Percentiles rank a stretch among this genome's conserved stretches.
Conservation (phyloP, 2,888 invertebrate species). For the Dryococelus australis region DNA sequence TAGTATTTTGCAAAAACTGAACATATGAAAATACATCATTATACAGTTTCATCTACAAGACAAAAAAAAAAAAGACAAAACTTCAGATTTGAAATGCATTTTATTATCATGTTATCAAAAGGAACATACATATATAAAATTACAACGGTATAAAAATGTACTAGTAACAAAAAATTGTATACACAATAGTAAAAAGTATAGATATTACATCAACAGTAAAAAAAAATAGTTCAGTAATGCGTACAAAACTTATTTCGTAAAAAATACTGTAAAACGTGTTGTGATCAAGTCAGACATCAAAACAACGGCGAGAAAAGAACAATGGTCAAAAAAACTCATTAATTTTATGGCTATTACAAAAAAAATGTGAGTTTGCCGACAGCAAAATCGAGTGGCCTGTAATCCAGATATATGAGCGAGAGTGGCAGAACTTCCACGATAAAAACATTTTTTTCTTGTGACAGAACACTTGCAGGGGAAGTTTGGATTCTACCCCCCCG, state of each 20-base stretch:
- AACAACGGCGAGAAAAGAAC: not conserved
- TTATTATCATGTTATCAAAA: not conserved
- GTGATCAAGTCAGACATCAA: not conserved
- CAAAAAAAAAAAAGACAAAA: not conserved
- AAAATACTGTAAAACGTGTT: not conserved
- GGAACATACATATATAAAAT: not conserved
- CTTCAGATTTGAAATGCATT: not conserved
- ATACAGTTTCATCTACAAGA: not conserved
- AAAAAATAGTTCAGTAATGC: not conserved
- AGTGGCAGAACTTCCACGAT: no score
- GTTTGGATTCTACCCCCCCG: no score
- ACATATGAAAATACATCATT: not conserved
- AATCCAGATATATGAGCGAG: not conserved
- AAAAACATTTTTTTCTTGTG: no score
- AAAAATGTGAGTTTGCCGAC: not conserved
- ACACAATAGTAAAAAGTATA: not conserved
- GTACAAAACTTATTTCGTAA: not conserved
- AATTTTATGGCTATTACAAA: not conserved
- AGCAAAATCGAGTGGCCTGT: not conserved
- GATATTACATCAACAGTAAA: not conserved
- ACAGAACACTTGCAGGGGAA: no score
- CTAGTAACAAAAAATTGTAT: not conserved
- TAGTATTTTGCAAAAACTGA: no score
- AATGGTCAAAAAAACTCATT: not conserved
- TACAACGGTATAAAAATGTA: not conserved